These are phyloP conservation scores for Albula glossodonta DNA, from an alignment of 2,113 vertebrate species.

Conservation along the genomic window DNA sequence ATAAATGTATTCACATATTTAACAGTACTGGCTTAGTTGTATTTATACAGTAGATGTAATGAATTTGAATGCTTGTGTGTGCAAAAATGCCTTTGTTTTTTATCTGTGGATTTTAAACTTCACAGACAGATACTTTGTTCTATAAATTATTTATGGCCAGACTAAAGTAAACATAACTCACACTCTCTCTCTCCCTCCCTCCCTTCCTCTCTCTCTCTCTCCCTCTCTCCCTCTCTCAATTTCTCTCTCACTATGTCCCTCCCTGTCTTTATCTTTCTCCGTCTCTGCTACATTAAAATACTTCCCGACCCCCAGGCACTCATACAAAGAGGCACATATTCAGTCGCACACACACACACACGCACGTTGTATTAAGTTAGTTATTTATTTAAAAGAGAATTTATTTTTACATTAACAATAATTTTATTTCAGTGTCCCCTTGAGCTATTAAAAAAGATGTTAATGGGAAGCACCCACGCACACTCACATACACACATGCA, in stretches of 20 bases:
- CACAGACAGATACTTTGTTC: slow-evolving; percentile 4
- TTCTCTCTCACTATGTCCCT: not conserved
- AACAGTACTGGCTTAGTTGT: not conserved
- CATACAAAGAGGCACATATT: not conserved
- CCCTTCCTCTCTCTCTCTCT: not conserved
- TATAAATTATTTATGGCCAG: slow-evolving; percentile 18
- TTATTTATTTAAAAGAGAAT: slow-evolving; percentile 23
- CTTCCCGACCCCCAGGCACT: not conserved
- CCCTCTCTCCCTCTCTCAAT: not conserved
- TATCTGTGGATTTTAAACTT: slow-evolving; percentile 1
- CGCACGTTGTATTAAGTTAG: slow-evolving; percentile 1
- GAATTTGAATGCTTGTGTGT: not conserved
- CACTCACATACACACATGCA: not conserved
- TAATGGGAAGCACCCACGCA: not conserved
- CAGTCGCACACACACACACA: not conserved
- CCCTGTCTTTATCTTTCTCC: not conserved
- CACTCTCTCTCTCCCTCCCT: not conserved
- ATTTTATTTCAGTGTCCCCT: slow-evolving; percentile 16
- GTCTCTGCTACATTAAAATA: not conserved
- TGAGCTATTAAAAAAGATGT: slow-evolving; percentile 8
- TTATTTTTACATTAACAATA: slow-evolving; percentile 16
- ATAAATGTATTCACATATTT: not conserved
- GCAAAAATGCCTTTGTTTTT: not conserved
- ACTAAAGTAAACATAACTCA: slow-evolving; percentile 4
- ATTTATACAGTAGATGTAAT: not conserved